These are phyloP conservation scores for Euura lappo DNA, from an alignment of 1,140 invertebrate species.

Conservation along the genomic window DNA sequence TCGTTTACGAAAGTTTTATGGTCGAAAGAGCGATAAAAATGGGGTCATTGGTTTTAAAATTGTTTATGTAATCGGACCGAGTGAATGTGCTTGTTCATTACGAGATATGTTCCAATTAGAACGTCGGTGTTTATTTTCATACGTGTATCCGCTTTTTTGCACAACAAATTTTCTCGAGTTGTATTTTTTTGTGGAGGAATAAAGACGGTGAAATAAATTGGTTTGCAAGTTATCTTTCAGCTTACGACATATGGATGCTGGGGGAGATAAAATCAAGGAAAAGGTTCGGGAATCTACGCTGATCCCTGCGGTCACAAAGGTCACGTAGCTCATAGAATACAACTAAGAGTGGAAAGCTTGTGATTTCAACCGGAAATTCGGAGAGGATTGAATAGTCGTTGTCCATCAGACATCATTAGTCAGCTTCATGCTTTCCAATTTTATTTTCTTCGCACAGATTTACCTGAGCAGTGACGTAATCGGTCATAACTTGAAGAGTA, in stretches of 20 bases:
- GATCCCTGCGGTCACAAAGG: neutral
- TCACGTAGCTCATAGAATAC: neutral
- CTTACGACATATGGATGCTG: neutral
- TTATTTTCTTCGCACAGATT: too few species aligned
- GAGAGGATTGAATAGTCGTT: too few species aligned
- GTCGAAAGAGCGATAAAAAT: neutral
- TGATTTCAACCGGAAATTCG: too few species aligned
- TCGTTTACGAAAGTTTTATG: conserved; percentile 45
- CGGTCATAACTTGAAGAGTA: neutral
- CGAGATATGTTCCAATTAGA: too few species aligned
- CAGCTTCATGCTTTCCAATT: too few species aligned
- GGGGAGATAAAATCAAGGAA: neutral
- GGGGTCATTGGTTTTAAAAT: neutral
- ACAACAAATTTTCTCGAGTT: neutral
- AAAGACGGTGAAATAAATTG: conserved; percentile 5
- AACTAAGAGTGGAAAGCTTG: too few species aligned
- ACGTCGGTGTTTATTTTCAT: too few species aligned
- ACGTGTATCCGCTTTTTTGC: too few species aligned
- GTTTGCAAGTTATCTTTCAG: neutral
- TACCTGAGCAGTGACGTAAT: neutral
- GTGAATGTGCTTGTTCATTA: too few species aligned
- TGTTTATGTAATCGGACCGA: neutral
- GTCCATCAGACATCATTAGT: too few species aligned
- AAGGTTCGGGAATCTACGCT: neutral
- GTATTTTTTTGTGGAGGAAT: neutral